Evolutionary conservation across 2,113 vertebrate species (phyloP).

Genomic region (Symphodus melops): DNA sequence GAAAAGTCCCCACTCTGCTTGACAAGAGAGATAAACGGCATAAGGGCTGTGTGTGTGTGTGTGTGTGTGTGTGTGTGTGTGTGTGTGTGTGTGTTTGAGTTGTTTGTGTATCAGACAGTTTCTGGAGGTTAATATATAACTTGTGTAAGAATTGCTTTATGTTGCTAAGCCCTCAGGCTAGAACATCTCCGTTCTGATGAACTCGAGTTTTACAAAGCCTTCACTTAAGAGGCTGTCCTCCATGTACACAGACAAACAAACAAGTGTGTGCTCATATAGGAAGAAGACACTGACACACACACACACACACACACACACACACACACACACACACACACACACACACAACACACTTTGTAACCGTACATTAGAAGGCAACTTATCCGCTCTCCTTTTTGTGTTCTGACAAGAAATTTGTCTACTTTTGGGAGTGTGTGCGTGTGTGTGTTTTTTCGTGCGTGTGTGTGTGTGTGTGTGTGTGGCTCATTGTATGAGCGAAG

Average conservation of each 20-base stretch:
- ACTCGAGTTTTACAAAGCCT: constrained; percentile 74
- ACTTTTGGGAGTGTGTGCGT: background rate
- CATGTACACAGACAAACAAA: constrained; percentile 28
- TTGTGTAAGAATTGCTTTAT: constrained; percentile 78
- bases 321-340: no score
- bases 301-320: constrained; percentile 2
- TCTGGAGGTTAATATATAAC: constrained; percentile 75
- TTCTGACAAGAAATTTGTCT: constrained; percentile 16
- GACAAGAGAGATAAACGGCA: constrained; percentile 71
- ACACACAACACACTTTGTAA: no score
- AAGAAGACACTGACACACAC: background rate
- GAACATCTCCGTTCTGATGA: constrained; percentile 77
- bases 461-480: constrained; percentile 18
- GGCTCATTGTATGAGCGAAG: constrained; percentile 38
- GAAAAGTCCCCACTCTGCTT: constrained; percentile 60
- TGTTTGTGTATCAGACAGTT: constrained; percentile 64
- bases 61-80: constrained; percentile 10
- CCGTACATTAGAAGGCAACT: no score
- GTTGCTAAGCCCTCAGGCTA: constrained; percentile 69
- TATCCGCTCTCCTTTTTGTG: constrained; percentile 21
- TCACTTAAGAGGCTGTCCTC: constrained; percentile 65
- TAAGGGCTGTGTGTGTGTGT: constrained; percentile 29
- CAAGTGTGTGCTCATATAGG: no score
- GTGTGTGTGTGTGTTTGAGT: constrained; percentile 15
- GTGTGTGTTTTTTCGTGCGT: constrained; percentile 21